Evolutionary conservation across 2,888 invertebrate species (phyloP).

Genomic region (Sphaerophoria taeniata): DNA sequence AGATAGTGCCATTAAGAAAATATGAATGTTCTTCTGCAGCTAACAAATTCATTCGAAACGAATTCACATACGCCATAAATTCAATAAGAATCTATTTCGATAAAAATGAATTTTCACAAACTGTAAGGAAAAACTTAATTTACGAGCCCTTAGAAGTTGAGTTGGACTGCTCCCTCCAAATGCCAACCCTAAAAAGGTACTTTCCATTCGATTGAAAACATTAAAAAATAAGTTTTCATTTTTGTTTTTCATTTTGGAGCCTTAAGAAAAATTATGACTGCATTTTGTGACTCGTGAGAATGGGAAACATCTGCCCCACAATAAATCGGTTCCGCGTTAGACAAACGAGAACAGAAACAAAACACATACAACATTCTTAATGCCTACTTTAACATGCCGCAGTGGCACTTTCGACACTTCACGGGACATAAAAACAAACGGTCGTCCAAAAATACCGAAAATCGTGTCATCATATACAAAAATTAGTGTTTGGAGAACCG

Average conservation of each 20-base stretch:
- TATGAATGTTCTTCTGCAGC: conserved; percentile 18
- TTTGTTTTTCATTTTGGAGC: conserved; percentile 19
- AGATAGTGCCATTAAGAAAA: conserved; percentile 65
- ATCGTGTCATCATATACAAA: conserved; percentile 54
- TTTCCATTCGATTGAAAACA: conserved; percentile 56
- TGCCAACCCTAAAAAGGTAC: conserved; percentile 6
- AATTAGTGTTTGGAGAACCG: neutral
- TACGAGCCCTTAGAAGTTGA: conserved; percentile 42
- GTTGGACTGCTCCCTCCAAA: conserved; percentile 5
- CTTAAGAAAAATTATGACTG: conserved; percentile 63
- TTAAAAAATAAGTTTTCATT: conserved; percentile 60
- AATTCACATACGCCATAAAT: conserved; percentile 58
- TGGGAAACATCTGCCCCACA: conserved; percentile 69
- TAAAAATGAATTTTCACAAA: conserved; percentile 60
- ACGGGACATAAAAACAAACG: conserved; percentile 25
- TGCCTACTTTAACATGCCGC: conserved; percentile 60
- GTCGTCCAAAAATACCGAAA: conserved; percentile 62
- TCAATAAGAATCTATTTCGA: conserved; percentile 66
- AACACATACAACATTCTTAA: conserved; percentile 26
- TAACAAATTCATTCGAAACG: conserved; percentile 56
- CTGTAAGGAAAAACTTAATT: conserved; percentile 64
- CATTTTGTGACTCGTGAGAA: conserved; percentile 29
- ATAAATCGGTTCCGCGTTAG: conserved; percentile 66
- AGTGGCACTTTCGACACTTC: conserved; percentile 43
- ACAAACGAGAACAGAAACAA: neutral